A percentile compares a stretch with the other conserved stretches of the same genome.
Evolutionary conservation across 1,140 invertebrate species (phyloP).

Genomic region (Theocolax elegans): DNA sequence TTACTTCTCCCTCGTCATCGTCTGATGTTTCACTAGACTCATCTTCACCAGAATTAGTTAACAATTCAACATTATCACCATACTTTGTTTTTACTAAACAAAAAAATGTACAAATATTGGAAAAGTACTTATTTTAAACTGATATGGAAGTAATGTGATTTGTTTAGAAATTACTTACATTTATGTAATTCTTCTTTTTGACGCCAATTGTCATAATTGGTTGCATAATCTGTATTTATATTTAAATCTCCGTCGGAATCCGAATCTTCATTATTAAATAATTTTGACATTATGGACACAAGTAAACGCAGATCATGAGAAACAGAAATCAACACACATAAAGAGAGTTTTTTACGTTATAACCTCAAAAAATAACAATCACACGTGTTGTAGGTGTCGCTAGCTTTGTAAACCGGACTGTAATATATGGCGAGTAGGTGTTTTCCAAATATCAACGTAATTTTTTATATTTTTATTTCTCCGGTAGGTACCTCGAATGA

Average conservation of each 20-base stretch:
- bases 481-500: too few species aligned
- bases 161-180: slow-evolving; percentile 70
- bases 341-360: neutral
- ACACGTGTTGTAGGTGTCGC: too few species aligned
- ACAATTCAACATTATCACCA: slow-evolving; percentile 67
- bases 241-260: slow-evolving; percentile 68
- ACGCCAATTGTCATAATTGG: slow-evolving; percentile 83
- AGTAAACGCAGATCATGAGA: too few species aligned
- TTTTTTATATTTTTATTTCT: too few species aligned
- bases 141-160: slow-evolving; percentile 29
- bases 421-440: too few species aligned
- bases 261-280: slow-evolving; percentile 64
- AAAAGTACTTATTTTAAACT: slow-evolving; percentile 30
- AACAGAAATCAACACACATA: too few species aligned
- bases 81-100: slow-evolving; percentile 82
- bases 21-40: slow-evolving; percentile 69
- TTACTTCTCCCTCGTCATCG: slow-evolving; percentile 72
- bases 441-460: too few species aligned
- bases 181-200: slow-evolving; percentile 88
- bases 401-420: too few species aligned
- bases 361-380: too few species aligned
- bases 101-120: slow-evolving; percentile 45
- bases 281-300: slow-evolving; percentile 53
- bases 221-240: slow-evolving; percentile 84
- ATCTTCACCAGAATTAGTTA: slow-evolving; percentile 56